These are phyloP conservation scores for Danaus chrysippus DNA, from an alignment of 2,888 invertebrate species.

Conservation along the genomic window DNA sequence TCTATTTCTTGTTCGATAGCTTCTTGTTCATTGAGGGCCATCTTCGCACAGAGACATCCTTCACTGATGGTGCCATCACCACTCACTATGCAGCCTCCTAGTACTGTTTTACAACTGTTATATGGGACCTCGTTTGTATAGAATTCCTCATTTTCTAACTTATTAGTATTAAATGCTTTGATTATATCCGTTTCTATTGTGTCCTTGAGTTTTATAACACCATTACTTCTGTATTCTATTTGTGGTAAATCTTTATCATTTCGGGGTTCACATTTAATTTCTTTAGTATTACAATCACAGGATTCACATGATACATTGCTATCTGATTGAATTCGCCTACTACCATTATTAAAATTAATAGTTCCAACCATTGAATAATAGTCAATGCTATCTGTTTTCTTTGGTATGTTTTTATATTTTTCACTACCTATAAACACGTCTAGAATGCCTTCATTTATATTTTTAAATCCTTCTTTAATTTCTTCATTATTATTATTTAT, in stretches of 20 bases:
- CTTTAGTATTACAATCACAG: constrained; percentile 44
- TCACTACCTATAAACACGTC: constrained; percentile 46
- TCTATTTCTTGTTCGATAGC: constrained; percentile 62
- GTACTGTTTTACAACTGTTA: constrained; percentile 61
- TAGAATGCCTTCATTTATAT: constrained; percentile 46
- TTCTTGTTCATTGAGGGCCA: constrained; percentile 58
- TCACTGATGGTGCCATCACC: constrained; percentile 60
- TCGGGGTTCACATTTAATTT: constrained; percentile 4
- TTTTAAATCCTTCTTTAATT: constrained; percentile 23
- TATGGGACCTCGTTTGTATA: constrained; percentile 42
- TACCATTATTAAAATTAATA: background rate
- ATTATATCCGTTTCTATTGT: constrained; percentile 50
- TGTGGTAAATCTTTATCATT: constrained; percentile 36
- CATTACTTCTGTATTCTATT: constrained; percentile 52
- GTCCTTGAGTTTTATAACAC: constrained; percentile 59
- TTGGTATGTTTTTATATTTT: background rate
- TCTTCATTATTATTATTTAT: constrained; percentile 30
- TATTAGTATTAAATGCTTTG: constrained; percentile 15
- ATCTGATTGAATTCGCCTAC: constrained; percentile 36
- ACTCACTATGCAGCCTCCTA: constrained; percentile 68
- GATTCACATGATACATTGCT: constrained; percentile 40
- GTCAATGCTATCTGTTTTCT: background rate
- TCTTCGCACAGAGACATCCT: constrained; percentile 65
- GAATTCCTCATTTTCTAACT: constrained; percentile 19
- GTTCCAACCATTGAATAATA: background rate